Evolutionary conservation across 2,113 vertebrate species (phyloP).

Genomic region (Uria aalge): DNA sequence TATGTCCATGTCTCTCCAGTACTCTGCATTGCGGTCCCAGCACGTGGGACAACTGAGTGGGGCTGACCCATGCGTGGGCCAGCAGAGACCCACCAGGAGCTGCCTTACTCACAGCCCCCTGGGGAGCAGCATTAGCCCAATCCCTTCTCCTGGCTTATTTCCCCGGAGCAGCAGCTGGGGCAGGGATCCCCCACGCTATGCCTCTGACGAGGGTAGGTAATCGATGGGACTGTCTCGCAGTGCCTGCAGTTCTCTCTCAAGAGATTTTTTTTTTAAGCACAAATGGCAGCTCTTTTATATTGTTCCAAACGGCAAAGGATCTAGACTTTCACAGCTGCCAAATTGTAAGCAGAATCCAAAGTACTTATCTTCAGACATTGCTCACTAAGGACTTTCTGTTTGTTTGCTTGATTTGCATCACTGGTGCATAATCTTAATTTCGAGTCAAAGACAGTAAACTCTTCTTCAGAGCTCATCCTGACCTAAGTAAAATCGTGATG

Average conservation of each 20-base stretch:
- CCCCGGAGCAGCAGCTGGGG: background rate
- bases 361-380: background rate
- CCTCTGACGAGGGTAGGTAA: background rate
- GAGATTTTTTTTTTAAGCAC: constrained; percentile 5
- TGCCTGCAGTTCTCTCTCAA: background rate
- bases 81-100: background rate
- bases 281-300: constrained; percentile 28
- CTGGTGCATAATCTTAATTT: constrained; percentile 36
- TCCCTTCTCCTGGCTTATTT: background rate
- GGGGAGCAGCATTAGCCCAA: background rate
- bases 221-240: background rate
- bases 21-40: background rate
- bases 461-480: background rate
- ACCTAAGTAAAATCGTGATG: background rate
- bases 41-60: fast-evolving
- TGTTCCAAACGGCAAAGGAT: background rate
- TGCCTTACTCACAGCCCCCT: background rate
- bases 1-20: fast-evolving
- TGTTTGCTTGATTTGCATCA: background rate
- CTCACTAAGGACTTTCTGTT: background rate
- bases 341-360: constrained; percentile 43
- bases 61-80: background rate
- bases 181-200: background rate
- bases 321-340: constrained; percentile 36
- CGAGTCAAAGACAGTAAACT: constrained; percentile 12